Base-by-base conservation (phyloP, 2,888 invertebrate genomes). In the Carpatolechia fugitivella region DNA sequence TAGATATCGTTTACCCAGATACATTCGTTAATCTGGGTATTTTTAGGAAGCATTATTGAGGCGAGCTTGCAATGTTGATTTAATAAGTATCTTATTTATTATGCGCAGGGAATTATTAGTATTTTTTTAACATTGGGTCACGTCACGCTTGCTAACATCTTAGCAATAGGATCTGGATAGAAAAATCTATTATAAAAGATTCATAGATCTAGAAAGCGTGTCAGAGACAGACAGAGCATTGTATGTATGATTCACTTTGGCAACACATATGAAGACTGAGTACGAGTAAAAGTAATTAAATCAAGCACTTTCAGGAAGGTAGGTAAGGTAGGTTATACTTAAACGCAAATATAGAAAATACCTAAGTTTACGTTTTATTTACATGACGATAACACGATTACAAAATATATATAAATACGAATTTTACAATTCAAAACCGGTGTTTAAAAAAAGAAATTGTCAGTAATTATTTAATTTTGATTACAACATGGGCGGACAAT, bases 1-100 rank as follows among this genome's bases (percentile, higher is more conserved):
- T 70, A 72, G 72, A 72, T 67, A 72, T 75, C 74, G 69, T 77
- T 80, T 75, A 75, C 79, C 77, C 60, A 68, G 69, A 76, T 76
- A 74, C 68, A 69, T 69, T 58, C 46, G 56, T 63, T 66, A 56
- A 65, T 63, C 72, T 74, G 61, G 61, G 29, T 38, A 24, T n/a
- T n/a, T n/a, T n/a, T n/a, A n/a, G n/a, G n/a, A 35, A 35, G 35
- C 20, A 35, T n/a, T 49, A 20, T 49, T 18, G 31, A 30, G 31
- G 49, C 49, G 49, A 35, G 30, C 16, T 10, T 14, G 35, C 38
- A 50, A 50, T 50, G 35, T 13, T 38, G 20, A 50, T 38, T n/a
- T 20, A 35, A 16, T 30, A 13, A 47, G 13, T 47, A 38, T 46
- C 29, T 46, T 13, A 46, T 24, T 3, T 6, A 24, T 24, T 24